Percentiles rank a stretch among this genome's conserved stretches.
Conservation (phyloP, 2,888 invertebrate species). For the Unio delphinus region DNA sequence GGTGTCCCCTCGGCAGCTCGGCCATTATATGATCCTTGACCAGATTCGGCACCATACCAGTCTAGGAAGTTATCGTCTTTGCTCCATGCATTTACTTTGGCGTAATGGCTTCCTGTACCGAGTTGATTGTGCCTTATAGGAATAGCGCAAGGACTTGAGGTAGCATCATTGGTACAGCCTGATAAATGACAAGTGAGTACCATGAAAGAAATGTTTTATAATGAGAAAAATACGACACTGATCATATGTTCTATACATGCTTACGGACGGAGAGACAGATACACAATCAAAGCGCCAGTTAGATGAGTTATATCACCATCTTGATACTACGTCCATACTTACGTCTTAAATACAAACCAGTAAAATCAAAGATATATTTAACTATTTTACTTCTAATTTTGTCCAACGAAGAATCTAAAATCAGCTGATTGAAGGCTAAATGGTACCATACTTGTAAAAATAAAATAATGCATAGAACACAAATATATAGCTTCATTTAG, state of each 20-base stretch:
- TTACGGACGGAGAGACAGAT: too few species aligned
- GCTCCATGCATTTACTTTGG: conserved; percentile 57
- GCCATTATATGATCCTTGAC: conserved; percentile 56
- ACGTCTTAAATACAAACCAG: too few species aligned
- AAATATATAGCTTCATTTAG: neutral
- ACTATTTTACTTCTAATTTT: too few species aligned
- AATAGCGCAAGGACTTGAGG: conserved; percentile 52
- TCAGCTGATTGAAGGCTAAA: too few species aligned
- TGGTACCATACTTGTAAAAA: too few species aligned
- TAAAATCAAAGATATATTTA: too few species aligned
- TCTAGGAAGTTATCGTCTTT: conserved; percentile 58
- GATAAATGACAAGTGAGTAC: neutral
- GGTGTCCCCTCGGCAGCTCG: conserved; percentile 52
- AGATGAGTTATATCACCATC: neutral
- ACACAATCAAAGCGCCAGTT: neutral
- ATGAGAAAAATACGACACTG: neutral
- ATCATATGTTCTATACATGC: too few species aligned
- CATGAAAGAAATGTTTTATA: neutral
- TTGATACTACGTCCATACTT: neutral
- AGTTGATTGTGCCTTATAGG: conserved; percentile 48
- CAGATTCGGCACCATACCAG: conserved; percentile 62
- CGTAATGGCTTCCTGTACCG: conserved; percentile 46
- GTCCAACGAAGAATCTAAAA: too few species aligned
- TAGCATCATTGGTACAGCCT: conserved; percentile 45
- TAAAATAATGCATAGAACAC: too few species aligned